Evolutionary conservation across 2,888 invertebrate species (phyloP), one percentile per base, ranked within the genome.

Genomic region (Conistra vaccinii): DNA sequence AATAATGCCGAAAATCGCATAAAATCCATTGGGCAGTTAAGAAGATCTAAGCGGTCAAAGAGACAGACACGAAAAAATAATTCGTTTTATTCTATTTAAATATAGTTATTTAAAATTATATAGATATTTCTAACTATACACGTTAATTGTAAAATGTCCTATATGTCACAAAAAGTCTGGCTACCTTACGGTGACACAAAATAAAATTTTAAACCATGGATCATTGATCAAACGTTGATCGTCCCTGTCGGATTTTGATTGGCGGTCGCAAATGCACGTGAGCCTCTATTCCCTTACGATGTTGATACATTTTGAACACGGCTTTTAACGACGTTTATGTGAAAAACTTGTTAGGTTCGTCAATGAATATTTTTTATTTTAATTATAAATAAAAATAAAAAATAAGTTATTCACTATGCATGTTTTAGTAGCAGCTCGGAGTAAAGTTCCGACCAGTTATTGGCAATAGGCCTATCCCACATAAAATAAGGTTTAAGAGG

Each of bases 221-320:
- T 90, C 91, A 88, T 90, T 90, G 92, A 91, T 92, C 91, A 91
- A 89, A 85, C 84, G 87, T 83, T 90, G 89, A 89, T 88, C 83
- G 89, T 84, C 84, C 85, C 86, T 82, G 87, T 86, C 86, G 73
- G 61, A 75, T 87, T 84, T 84, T 90, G 91, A 92, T 90, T 90
- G 92, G 89, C 89, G 84, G 87, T 85, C 87, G 81, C 78, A 85
- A 83, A 82, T 87, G 73, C 85, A 39, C 42, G 68, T 79, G 17
- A 20, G 23, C 10, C 32, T 26, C 14, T 63, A 70, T 51, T 39
- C 32, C 26, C 39, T 29, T 53, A 57, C 45, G 10, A n/a, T n/a
- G 26, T 69, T 55, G n/a, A 45, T 42, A 60, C 29, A 51, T 58
- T 81, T 60, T 53, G 55, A 48, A 62, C 26, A 20, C 6, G 55